These are phyloP conservation scores for Pinna nobilis DNA, from an alignment of 1,140 invertebrate species.

Conservation along the genomic window DNA sequence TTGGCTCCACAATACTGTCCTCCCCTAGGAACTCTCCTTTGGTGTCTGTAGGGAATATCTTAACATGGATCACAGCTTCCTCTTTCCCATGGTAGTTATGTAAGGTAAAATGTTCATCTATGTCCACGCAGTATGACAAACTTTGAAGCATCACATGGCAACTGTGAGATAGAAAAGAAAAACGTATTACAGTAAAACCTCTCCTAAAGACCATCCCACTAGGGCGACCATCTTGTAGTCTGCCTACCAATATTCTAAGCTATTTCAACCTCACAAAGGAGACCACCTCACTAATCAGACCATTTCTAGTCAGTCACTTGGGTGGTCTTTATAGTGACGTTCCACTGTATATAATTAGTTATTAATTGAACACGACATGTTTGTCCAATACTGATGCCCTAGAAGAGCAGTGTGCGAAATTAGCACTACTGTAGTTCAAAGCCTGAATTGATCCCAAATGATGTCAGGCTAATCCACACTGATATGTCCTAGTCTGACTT, in stretches of 20 bases:
- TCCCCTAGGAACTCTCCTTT: constrained; percentile 42
- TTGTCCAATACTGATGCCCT: no score
- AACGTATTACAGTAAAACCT: not conserved
- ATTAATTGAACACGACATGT: no score
- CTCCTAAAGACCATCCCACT: not conserved
- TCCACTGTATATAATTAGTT: no score
- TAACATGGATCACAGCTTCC: constrained; percentile 55
- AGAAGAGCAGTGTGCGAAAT: no score
- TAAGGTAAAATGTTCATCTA: constrained; percentile 59
- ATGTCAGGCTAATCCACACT: no score
- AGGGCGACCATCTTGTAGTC: not conserved
- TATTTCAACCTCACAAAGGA: no score
- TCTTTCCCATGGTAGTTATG: constrained; percentile 64
- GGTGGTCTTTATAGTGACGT: no score
- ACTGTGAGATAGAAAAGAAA: constrained; percentile 40
- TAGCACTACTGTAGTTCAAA: no score
- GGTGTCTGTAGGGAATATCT: constrained; percentile 50
- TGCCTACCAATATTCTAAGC: not conserved
- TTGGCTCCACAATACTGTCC: constrained; percentile 52
- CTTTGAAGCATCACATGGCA: constrained; percentile 59
- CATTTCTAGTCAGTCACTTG: no score
- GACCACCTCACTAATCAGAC: no score
- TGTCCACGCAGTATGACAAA: constrained; percentile 54
- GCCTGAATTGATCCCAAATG: no score
- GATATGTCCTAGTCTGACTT: no score